Conservation (phyloP, 2,113 vertebrate genomes). For the Mus musculus region DNA sequence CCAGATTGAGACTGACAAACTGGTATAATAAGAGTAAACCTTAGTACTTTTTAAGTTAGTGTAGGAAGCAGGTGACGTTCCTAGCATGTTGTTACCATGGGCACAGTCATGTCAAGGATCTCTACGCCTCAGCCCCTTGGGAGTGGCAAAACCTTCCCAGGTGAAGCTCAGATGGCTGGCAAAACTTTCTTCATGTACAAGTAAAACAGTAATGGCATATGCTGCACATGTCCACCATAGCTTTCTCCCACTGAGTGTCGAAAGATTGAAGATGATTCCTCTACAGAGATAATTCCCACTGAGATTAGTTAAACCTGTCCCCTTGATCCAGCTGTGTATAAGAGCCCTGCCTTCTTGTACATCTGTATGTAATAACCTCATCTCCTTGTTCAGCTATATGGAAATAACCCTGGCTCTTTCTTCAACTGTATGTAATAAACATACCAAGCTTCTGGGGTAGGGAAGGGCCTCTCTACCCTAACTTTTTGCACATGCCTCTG, state of each 20-base stretch:
- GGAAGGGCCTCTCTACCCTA: too few relatives aligned
- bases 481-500: not conserved
- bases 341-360: not conserved
- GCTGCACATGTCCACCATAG: not conserved
- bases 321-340: not conserved
- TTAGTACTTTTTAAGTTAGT: not conserved
- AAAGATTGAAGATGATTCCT: not conserved
- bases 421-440: not conserved
- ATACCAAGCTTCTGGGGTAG: not conserved
- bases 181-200: not conserved
- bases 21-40: not conserved
- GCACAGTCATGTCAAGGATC: not conserved
- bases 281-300: not conserved
- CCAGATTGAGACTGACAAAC: not conserved
- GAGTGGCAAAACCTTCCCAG: not conserved
- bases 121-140: not conserved
- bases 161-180: not conserved
- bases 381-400: not conserved
- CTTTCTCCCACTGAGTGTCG: not conserved
- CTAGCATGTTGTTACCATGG: not conserved
- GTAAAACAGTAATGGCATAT: not conserved
- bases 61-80: rapidly evolving
- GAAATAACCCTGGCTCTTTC: not conserved
- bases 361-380: not conserved
- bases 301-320: not conserved